These are phyloP conservation scores for Ornithoptera priamus DNA, from an alignment of 2,888 invertebrate genomes.

Conservation along the genomic window DNA sequence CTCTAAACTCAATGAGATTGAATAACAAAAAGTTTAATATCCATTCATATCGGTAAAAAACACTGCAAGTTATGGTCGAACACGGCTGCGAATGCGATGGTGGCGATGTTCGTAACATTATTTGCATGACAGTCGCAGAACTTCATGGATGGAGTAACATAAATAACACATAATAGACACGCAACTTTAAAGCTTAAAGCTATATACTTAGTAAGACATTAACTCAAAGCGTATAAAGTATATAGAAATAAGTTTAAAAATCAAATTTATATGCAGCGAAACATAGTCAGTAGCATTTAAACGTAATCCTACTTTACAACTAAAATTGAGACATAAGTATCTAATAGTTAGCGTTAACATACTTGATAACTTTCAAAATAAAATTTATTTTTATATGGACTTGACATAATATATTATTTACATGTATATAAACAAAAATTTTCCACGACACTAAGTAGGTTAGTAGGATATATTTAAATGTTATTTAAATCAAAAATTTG, in stretches of 20 bases:
- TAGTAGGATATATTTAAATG: not conserved
- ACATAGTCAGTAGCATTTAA: not conserved
- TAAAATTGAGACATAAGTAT: not conserved
- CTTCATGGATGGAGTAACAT: not conserved
- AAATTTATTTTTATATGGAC: not conserved
- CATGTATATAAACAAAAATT: not conserved
- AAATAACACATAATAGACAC: not conserved
- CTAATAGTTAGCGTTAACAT: not conserved
- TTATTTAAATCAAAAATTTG: not conserved
- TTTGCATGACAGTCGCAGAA: not conserved
- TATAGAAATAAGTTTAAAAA: no score
- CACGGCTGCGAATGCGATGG: not conserved
- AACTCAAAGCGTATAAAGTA: no score
- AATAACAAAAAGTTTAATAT: constrained; percentile 17
- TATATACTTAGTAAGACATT: no score
- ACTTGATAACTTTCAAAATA: not conserved
- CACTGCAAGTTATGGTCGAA: not conserved
- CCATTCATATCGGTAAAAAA: not conserved
- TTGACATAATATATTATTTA: not conserved
- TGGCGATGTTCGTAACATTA: not conserved
- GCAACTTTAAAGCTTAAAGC: not conserved
- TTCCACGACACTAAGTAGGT: not conserved
- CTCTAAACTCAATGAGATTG: constrained; percentile 6
- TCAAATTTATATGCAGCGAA: not conserved
- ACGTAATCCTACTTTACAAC: not conserved